phyloP scores from a whole-genome alignment of 2,888 invertebrate genomes.

The Argynnis bischoffii region DNA sequence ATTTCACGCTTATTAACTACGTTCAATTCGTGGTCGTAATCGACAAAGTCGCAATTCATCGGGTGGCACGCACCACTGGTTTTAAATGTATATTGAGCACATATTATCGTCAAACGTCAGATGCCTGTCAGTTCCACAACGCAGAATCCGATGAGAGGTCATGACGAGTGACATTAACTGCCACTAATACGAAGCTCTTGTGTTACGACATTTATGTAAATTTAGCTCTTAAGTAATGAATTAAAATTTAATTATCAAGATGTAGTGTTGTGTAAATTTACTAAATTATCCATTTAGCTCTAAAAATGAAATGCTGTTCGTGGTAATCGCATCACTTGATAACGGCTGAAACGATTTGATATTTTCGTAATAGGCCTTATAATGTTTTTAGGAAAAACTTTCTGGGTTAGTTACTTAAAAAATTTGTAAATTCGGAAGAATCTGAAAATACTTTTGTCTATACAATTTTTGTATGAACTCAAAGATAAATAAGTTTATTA shows the following conservation, averaged over 20 bases:
- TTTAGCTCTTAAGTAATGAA: slow-evolving; percentile 22
- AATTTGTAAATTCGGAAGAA: too few species aligned
- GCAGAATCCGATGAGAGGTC: slow-evolving; percentile 42
- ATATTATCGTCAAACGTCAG: slow-evolving; percentile 60
- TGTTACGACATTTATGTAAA: slow-evolving; percentile 16
- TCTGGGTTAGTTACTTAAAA: too few species aligned
- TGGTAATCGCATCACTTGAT: too few species aligned
- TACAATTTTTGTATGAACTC: too few species aligned
- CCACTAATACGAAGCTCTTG: slow-evolving; percentile 36
- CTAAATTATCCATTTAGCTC: too few species aligned
- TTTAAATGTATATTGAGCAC: slow-evolving; percentile 65
- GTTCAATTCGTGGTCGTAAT: slow-evolving; percentile 60
- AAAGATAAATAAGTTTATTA: too few species aligned
- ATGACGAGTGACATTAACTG: slow-evolving; percentile 50
- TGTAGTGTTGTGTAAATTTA: too few species aligned
- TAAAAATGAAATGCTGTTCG: too few species aligned
- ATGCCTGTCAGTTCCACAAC: slow-evolving; percentile 53
- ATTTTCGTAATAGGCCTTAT: too few species aligned
- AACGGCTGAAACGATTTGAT: too few species aligned
- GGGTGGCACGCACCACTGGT: slow-evolving; percentile 57
- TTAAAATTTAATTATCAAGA: neutral
- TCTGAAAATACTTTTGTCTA: too few species aligned
- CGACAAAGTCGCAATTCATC: slow-evolving; percentile 64
- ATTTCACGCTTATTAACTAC: slow-evolving; percentile 66
- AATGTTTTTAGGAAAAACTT: too few species aligned